A percentile compares a stretch with the other conserved stretches of the same genome.
These are phyloP conservation scores for Porites divaricata DNA, from an alignment of 92 coral and sea anemone species.

Conservation along the genomic window DNA sequence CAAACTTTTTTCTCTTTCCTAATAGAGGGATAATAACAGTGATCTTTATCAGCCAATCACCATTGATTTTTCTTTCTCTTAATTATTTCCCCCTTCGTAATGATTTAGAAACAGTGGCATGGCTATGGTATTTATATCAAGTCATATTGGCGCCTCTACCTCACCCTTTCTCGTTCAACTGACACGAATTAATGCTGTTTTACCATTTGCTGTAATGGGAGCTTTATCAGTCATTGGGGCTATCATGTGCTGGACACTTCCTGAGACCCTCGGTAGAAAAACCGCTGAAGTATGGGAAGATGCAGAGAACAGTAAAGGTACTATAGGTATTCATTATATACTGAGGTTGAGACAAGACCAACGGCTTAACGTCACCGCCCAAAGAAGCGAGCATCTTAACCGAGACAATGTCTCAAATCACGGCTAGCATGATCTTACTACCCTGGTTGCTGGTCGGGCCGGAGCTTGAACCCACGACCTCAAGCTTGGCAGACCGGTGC, in stretches of 20 bases:
- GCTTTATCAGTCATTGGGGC: slow-evolving; percentile 66
- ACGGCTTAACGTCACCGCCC: no score
- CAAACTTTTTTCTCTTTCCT: no score
- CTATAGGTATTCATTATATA: no score
- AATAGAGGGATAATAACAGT: no score
- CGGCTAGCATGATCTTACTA: no score
- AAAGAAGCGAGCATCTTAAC: no score
- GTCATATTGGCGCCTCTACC: slow-evolving; percentile 75
- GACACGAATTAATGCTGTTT: slow-evolving; percentile 70
- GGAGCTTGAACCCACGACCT: no score
- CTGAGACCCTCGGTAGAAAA: slow-evolving; percentile 71
- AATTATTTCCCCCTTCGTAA: neutral
- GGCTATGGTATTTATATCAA: slow-evolving; percentile 67
- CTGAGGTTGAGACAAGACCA: no score
- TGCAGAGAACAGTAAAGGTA: slow-evolving; percentile 31
- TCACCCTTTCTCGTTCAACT: slow-evolving; percentile 77
- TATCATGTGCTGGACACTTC: slow-evolving; percentile 69
- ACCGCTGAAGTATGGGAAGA: slow-evolving; percentile 80
- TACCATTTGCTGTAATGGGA: slow-evolving; percentile 85
- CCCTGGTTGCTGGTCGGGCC: no score
- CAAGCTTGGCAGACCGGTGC: no score
- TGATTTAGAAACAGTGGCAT: slow-evolving; percentile 75
- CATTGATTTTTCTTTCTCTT: neutral
- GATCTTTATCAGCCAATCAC: neutral
- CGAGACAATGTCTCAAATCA: no score